Base-by-base conservation (phyloP, 2,113 vertebrate genomes). In the Nothocercus nigrocapillus region DNA sequence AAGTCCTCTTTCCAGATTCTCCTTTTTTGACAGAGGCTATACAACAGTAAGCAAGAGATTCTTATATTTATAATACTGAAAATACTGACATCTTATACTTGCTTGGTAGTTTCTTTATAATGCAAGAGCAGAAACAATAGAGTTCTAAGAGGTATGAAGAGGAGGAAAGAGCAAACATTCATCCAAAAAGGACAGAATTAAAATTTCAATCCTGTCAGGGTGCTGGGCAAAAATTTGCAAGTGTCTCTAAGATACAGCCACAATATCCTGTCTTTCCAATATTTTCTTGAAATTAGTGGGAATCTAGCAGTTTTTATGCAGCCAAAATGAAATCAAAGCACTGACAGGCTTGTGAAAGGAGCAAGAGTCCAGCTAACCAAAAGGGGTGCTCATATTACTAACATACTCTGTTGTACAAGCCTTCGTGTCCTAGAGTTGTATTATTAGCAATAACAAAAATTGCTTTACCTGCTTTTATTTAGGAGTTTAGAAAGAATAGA, bases 301-400 rank as follows among this genome's bases (percentile, higher is more conserved):
- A 14, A 79, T 64, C 36, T 53, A 59, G 44, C 25, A 81, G 42
- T 75, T 88, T 76, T 32, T 64, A 28, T 73, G 68, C 15, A 66
- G 16, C 58, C 85, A 74, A 94, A 86, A 27, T 61, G 83, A 93
- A 94, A 77, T 27, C 27, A 94, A 79, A 96, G 27, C 49, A n/a
- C 61, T n/a, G 44, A 4, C 10, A 69, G 21, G 47, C 11, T 61
- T 30, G 69, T 76, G 45, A 74, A 84, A 13, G 6, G 40, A 84
- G 28, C 64, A 82, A 54, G 91, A 96, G 19, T 73, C 67, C 91
- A 93, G 32, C 32, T 82, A 61, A 42, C 62, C 85, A 78, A 51
- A 93, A 87, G 34, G 81, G 53, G 75, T 82, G 75, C 82, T 96
- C 47, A 51, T 36, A 56, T 44, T 42, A 47, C 4, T 7, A 67